phyloP scores from a whole-genome alignment of 2,888 invertebrate genomes.

The Parasteatoda lunata region DNA sequence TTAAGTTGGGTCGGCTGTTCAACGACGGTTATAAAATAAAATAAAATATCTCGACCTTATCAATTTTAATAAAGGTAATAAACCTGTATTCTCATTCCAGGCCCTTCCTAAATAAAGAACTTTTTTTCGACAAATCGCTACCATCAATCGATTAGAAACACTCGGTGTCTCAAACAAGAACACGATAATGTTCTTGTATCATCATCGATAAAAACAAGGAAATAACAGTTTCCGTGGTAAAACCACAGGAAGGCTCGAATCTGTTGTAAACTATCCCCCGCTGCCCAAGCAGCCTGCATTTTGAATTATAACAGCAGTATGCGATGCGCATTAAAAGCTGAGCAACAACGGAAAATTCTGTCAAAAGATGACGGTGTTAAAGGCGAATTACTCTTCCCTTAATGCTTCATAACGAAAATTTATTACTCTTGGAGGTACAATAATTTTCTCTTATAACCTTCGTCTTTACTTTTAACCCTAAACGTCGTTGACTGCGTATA shows the following conservation, averaged over 20 bases:
- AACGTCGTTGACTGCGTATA: slow-evolving; percentile 63
- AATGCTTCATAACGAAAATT: slow-evolving; percentile 66
- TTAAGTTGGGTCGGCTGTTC: too few relatives aligned
- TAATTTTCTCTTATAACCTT: slow-evolving; percentile 62
- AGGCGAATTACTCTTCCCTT: slow-evolving; percentile 61
- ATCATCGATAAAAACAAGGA: background rate
- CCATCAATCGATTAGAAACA: too few relatives aligned
- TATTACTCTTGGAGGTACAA: slow-evolving; percentile 58
- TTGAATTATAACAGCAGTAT: slow-evolving; percentile 51
- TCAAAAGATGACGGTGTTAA: slow-evolving; percentile 64
- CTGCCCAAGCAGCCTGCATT: background rate
- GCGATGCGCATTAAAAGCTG: slow-evolving; percentile 57
- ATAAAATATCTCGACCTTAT: too few relatives aligned
- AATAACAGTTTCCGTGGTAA: background rate
- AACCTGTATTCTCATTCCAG: too few relatives aligned
- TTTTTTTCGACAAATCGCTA: too few relatives aligned
- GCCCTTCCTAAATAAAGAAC: too few relatives aligned
- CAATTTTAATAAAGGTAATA: too few relatives aligned
- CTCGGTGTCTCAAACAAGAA: background rate
- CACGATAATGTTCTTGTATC: background rate
- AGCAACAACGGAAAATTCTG: slow-evolving; percentile 57
- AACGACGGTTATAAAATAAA: too few relatives aligned
- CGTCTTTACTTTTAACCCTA: slow-evolving; percentile 59
- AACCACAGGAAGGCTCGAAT: background rate
- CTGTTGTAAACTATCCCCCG: background rate